Evolutionary conservation across 2,888 invertebrate species (phyloP).

Genomic region (Neoitamus cyanurus): DNA sequence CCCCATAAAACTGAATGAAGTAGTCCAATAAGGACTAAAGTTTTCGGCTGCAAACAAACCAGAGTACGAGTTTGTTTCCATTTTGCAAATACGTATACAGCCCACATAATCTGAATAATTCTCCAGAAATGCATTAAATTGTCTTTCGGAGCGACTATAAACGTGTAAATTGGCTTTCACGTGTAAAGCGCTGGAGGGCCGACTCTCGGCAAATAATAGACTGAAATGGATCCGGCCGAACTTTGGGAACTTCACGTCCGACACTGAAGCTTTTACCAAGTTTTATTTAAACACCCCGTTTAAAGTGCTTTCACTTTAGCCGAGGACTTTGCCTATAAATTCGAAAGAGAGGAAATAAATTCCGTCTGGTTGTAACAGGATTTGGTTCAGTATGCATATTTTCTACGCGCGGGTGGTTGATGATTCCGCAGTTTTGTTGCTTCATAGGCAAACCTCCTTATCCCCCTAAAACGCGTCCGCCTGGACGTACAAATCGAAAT

Average conservation of each 20-base stretch:
- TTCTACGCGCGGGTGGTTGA: too few relatives aligned
- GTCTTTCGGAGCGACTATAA: constrained; percentile 41
- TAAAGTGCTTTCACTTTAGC: not conserved
- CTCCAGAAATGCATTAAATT: constrained; percentile 46
- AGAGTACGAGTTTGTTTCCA: constrained; percentile 34
- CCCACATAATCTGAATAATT: constrained; percentile 36
- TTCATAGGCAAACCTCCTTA: too few relatives aligned
- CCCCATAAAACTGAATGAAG: constrained; percentile 42
- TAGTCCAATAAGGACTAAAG: constrained; percentile 47
- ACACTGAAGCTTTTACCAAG: not conserved
- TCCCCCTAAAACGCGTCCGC: too few relatives aligned
- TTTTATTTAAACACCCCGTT: constrained; percentile 2
- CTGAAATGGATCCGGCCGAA: not conserved
- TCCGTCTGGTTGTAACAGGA: not conserved
- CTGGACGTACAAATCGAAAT: too few relatives aligned
- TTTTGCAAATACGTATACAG: constrained; percentile 25
- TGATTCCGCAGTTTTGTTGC: too few relatives aligned
- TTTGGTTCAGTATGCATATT: not conserved
- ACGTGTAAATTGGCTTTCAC: constrained; percentile 42
- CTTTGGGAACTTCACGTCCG: not conserved
- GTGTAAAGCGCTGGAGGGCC: not conserved
- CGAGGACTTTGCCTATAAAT: not conserved
- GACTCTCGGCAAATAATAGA: not conserved
- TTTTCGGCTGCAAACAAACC: constrained; percentile 40
- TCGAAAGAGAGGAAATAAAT: not conserved